Evolutionary conservation across 1,140 invertebrate genomes (phyloP).

Genomic region (Platyscapa corneri): DNA sequence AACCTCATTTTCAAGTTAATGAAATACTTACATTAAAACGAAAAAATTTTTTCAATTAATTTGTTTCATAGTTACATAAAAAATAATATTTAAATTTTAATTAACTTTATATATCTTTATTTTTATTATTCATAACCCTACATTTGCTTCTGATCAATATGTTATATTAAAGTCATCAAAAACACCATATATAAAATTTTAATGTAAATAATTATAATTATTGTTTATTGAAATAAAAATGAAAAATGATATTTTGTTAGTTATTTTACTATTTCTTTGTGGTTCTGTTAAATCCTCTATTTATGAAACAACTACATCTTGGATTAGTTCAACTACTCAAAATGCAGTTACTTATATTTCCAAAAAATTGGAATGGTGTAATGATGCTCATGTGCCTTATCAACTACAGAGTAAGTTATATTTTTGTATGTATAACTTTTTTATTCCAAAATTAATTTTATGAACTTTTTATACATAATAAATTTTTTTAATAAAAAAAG

Average conservation of each 20-base stretch:
- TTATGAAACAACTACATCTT: background rate
- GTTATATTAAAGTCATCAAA: too few relatives aligned
- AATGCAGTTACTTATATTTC: background rate
- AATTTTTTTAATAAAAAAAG: background rate
- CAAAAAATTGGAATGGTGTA: conserved; percentile 14
- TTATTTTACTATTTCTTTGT: background rate
- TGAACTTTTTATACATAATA: background rate
- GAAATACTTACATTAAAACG: too few relatives aligned
- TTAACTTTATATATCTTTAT: too few relatives aligned
- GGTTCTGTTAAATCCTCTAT: background rate
- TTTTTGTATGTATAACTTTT: background rate
- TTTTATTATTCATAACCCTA: too few relatives aligned
- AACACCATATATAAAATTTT: too few relatives aligned
- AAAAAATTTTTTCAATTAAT: too few relatives aligned
- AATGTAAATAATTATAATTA: conserved; percentile 13
- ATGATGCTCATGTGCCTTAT: conserved; percentile 26
- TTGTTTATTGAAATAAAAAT: background rate
- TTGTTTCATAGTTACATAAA: too few relatives aligned
- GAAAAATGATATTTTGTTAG: background rate
- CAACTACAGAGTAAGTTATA: conserved; percentile 27
- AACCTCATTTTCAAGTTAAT: too few relatives aligned
- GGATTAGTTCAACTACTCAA: background rate
- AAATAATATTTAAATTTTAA: too few relatives aligned
- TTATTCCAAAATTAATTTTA: background rate
- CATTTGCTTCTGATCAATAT: too few relatives aligned